phyloP scores from a whole-genome alignment of 2,113 vertebrate species.

The Charadrius vociferus region DNA sequence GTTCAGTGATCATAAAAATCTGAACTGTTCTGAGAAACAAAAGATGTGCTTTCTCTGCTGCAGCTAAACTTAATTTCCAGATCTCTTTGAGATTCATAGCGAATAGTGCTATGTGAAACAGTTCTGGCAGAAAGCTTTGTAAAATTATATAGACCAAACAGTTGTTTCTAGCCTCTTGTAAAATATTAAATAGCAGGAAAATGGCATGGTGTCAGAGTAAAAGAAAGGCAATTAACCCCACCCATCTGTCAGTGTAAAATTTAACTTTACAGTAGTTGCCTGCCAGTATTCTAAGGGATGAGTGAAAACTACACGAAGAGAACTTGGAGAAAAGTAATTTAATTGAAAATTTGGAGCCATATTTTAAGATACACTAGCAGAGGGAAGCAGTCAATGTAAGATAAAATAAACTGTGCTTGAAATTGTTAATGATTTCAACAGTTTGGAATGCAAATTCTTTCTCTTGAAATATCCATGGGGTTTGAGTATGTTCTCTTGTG shows the following conservation, averaged over 20 bases:
- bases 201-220: not conserved
- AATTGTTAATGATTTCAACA: slow-evolving; percentile 11
- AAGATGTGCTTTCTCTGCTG: not conserved
- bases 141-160: not conserved
- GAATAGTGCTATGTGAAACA: not conserved
- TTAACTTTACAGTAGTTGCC: not conserved
- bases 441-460: slow-evolving; percentile 43
- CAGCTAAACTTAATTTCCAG: not conserved
- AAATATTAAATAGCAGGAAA: not conserved
- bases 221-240: not conserved
- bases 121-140: not conserved
- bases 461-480: not conserved
- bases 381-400: not conserved
- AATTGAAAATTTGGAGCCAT: not conserved
- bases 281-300: not conserved
- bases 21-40: not conserved
- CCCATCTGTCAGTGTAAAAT: not conserved
- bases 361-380: not conserved
- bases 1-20: not conserved
- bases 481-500: not conserved
- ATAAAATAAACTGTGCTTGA: slow-evolving; percentile 21
- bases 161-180: not conserved
- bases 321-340: not conserved
- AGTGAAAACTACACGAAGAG: not conserved
- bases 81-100: not conserved